These are phyloP conservation scores for Zhuqinia jingwanae DNA, from an alignment of 2,888 invertebrate species.

Conservation along the genomic window DNA sequence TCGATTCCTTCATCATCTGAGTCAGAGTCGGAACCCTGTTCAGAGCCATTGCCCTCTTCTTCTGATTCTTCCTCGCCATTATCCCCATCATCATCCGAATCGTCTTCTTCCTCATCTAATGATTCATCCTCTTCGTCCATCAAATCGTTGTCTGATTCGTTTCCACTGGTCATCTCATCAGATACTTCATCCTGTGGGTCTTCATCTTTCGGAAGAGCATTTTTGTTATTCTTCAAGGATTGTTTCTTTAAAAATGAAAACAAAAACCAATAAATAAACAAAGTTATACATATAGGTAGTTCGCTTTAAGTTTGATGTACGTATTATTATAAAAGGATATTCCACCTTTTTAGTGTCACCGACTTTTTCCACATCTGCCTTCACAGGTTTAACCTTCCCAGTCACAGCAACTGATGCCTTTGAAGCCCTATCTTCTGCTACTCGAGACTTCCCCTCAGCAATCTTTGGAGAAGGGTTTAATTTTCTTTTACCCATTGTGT, in stretches of 20 bases:
- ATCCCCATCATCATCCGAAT: constrained; percentile 52
- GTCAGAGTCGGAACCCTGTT: too few species aligned
- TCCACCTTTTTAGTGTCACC: neutral
- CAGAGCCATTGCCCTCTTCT: constrained; percentile 31
- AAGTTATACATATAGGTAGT: too few species aligned
- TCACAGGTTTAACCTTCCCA: too few species aligned
- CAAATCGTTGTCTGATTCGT: constrained; percentile 61
- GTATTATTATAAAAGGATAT: too few species aligned
- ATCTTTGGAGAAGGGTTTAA: neutral
- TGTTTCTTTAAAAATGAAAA: neutral
- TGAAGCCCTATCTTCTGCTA: neutral
- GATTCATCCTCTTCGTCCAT: constrained; percentile 55
- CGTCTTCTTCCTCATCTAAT: constrained; percentile 51
- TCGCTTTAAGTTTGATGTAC: too few species aligned
- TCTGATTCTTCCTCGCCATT: constrained; percentile 11
- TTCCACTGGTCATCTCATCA: constrained; percentile 80
- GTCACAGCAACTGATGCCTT: neutral
- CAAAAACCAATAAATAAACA: neutral
- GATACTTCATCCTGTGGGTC: constrained; percentile 78
- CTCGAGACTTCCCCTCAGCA: neutral
- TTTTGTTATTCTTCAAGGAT: neutral
- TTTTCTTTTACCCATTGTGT: constrained; percentile 52
- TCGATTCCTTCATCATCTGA: constrained; percentile 60
- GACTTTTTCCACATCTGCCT: too few species aligned
- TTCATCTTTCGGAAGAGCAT: constrained; percentile 78